Evolutionary conservation across 2,113 vertebrate species (phyloP).

Genomic region (Oryzias woworae): DNA sequence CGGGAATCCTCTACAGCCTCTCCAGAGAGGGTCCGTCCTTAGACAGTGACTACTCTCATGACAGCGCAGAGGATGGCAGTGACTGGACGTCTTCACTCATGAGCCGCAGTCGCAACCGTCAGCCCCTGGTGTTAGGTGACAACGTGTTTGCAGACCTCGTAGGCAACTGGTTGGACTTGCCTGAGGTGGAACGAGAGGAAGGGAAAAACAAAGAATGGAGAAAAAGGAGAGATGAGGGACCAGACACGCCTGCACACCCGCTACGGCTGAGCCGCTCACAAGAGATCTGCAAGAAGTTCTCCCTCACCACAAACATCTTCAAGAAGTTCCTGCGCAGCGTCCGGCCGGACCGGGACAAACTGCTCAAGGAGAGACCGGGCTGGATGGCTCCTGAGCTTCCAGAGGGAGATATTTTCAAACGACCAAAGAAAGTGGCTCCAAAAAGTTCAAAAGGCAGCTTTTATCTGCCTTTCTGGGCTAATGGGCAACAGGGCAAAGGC

Average conservation of each 20-base stretch:
- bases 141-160: constrained; percentile 96
- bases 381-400: constrained; percentile 81
- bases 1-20: constrained; percentile 70
- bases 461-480: constrained; percentile 82
- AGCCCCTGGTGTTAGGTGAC: constrained; percentile 92
- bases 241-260: constrained; percentile 67
- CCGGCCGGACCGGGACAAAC: constrained; percentile 88
- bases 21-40: constrained; percentile 75
- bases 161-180: constrained; percentile 96
- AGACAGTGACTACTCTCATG: constrained; percentile 72
- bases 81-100: constrained; percentile 96
- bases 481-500: constrained; percentile 74
- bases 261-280: constrained; percentile 79
- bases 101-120: constrained; percentile 90
- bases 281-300: constrained; percentile 89
- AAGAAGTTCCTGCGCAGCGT: constrained; percentile 93
- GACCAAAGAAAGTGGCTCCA: constrained; percentile 80
- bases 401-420: constrained; percentile 80
- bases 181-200: constrained; percentile 85
- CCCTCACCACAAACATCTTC: constrained; percentile 93
- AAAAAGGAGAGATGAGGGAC: constrained; percentile 65
- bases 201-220: constrained; percentile 54
- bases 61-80: constrained; percentile 77
- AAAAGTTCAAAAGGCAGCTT: constrained; percentile 84
- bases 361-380: constrained; percentile 91